Evolutionary conservation across 2,888 invertebrate species (phyloP), one percentile per base, ranked within the genome.

Genomic region (Sesia bembeciformis): DNA sequence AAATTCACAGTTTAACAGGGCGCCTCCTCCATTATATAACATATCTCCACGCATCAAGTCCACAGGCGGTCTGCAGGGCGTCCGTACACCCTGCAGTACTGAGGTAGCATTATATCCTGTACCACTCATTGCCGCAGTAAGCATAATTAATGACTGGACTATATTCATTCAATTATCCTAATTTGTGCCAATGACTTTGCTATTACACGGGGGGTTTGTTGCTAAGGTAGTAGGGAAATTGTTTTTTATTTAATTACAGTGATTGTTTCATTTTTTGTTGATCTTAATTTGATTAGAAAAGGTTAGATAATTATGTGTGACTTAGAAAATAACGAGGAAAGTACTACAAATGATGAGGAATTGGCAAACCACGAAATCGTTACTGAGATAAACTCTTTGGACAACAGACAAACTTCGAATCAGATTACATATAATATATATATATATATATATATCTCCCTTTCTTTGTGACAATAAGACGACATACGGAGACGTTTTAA

Each of bases 81-180:
- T 59, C 59, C 59, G 59, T 58, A 60, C 60, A 57, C 50, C 50
- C 50, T 39, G 39, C 6, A 38, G 50, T 57, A 57, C 63, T 62
- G 58, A 66, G 62, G 59, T 60, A 59, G 62, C 62, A 65, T 50
- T 50, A 50, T 50, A 38, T 38, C 39, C 66, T 66, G 66, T 60
- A 66, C 60, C 62, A 67, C 65, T 68, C 59, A 57, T 62, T 63
- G 39, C 39, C 57, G 62, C 65, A 61, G 56, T 67, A 46, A 46
- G 8, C 39, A 39, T 50, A 67, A 72, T 74, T 72, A 71, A 72
- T 72, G 60, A 64, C 57, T 62, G 60, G 40, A 40, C 52, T n/a
- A 42, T 53, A 41, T 51, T 51, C 43, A 51, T 42, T 55, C 53
- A 57, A 39, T 55, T 49, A 57, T 42, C 52, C 52, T 54, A 53